Conservation (phyloP, 1,140 invertebrate species). For the Anastrepha obliqua region DNA sequence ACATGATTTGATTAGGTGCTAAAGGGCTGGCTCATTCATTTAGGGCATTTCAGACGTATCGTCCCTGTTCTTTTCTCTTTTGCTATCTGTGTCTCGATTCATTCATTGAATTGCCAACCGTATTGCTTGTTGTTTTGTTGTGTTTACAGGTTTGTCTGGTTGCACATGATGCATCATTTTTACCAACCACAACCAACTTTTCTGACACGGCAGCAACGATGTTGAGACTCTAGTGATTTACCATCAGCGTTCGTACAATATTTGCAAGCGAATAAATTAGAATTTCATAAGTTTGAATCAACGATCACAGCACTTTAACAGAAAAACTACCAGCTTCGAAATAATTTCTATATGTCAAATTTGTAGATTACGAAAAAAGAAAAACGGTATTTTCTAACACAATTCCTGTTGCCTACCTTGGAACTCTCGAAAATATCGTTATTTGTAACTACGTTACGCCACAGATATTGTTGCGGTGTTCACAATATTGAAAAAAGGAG, state of each 20-base stretch:
- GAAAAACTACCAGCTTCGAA: too few relatives aligned
- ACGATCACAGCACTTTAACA: neutral
- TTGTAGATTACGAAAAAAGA: too few relatives aligned
- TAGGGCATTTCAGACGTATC: neutral
- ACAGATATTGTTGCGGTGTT: too few relatives aligned
- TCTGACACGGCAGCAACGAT: neutral
- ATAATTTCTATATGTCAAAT: too few relatives aligned
- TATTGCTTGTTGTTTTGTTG: too few relatives aligned
- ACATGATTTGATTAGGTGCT: conserved; percentile 64
- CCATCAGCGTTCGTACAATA: neutral
- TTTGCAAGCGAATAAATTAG: neutral
- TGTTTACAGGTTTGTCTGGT: too few relatives aligned
- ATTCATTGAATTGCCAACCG: neutral
- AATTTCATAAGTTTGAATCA: neutral
- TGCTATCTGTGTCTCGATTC: neutral
- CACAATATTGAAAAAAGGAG: too few relatives aligned
- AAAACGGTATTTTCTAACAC: too few relatives aligned
- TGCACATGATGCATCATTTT: neutral
- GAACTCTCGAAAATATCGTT: too few relatives aligned
- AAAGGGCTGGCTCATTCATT: neutral
- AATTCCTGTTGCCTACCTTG: too few relatives aligned
- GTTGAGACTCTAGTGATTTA: neutral
- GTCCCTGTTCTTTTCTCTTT: neutral
- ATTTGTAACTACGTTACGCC: too few relatives aligned
- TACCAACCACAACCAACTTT: neutral